Percentiles rank a stretch among this genome's conserved stretches.
Conservation (phyloP, 2,888 invertebrate genomes). For the Petrophora chlorosata region DNA sequence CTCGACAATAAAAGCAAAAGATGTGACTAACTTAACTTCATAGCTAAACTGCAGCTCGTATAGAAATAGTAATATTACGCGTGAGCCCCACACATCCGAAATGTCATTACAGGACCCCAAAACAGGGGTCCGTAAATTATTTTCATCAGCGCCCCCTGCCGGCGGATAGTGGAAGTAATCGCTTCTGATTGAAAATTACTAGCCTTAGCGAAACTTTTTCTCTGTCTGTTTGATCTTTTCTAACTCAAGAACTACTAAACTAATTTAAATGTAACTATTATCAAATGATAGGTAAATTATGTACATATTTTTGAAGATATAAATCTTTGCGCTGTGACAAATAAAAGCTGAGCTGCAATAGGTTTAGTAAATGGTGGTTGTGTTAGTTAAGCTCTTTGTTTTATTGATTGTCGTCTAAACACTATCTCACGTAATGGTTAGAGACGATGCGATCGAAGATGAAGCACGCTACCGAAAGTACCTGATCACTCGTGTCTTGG, state of each 20-base stretch:
- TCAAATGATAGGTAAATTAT: not conserved
- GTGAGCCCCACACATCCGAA: slow-evolving; percentile 32
- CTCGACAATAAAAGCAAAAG: not conserved
- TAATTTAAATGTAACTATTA: not conserved
- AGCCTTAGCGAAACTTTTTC: slow-evolving; percentile 39
- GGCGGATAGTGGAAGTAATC: slow-evolving; percentile 46
- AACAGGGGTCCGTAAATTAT: slow-evolving; percentile 38
- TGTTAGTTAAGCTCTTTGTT: too few relatives aligned
- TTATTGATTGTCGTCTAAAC: too few relatives aligned
- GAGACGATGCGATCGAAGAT: too few relatives aligned
- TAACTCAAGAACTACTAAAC: not conserved
- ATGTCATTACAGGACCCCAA: slow-evolving; percentile 40
- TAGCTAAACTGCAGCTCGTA: not conserved
- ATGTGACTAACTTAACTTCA: not conserved
- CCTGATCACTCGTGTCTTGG: too few relatives aligned
- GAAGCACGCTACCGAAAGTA: too few relatives aligned
- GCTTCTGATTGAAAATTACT: slow-evolving; percentile 45
- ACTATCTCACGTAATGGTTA: too few relatives aligned
- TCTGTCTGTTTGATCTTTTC: not conserved
- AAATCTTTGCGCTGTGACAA: too few relatives aligned
- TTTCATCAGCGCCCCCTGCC: slow-evolving; percentile 41
- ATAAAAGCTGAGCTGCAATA: too few relatives aligned
- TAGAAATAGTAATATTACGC: slow-evolving; percentile 28
- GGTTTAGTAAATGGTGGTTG: too few relatives aligned
- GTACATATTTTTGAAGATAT: too few relatives aligned